phyloP scores from a whole-genome alignment of 2,888 invertebrate species.

The Ferrisia virgata region DNA sequence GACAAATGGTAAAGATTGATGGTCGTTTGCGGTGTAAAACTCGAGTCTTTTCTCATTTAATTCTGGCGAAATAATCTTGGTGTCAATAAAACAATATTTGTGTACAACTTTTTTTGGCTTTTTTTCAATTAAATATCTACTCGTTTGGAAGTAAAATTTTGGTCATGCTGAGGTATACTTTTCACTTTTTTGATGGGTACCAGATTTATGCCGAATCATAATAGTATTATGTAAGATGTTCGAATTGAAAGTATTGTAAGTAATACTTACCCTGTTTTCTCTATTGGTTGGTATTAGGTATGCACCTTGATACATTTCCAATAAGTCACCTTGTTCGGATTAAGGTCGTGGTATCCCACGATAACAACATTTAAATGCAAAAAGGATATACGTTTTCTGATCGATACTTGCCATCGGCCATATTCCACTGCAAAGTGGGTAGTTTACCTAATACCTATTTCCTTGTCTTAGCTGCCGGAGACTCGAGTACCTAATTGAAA shows the following conservation, averaged over 20 bases:
- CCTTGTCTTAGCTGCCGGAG: background rate
- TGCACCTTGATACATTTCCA: background rate
- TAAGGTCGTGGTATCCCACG: background rate
- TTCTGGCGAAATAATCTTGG: too few relatives aligned
- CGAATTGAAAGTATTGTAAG: too few relatives aligned
- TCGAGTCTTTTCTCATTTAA: background rate
- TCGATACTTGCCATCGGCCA: background rate
- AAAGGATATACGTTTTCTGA: background rate
- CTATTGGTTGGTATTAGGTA: too few relatives aligned
- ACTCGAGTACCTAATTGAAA: background rate
- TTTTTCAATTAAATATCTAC: too few relatives aligned
- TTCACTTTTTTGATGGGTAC: too few relatives aligned
- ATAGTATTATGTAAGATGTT: too few relatives aligned
- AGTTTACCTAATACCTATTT: background rate
- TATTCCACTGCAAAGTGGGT: background rate
- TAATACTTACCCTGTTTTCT: too few relatives aligned
- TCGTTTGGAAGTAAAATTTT: too few relatives aligned
- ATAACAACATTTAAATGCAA: background rate
- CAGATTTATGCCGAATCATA: too few relatives aligned
- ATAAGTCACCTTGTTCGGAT: background rate
- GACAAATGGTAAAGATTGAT: background rate
- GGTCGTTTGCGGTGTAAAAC: background rate
- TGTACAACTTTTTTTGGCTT: too few relatives aligned
- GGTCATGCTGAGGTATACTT: too few relatives aligned
- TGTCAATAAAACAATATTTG: too few relatives aligned